phyloP scores from a whole-genome alignment of 2,113 vertebrate genomes.

The Rhinolophus ferrumequinum region DNA sequence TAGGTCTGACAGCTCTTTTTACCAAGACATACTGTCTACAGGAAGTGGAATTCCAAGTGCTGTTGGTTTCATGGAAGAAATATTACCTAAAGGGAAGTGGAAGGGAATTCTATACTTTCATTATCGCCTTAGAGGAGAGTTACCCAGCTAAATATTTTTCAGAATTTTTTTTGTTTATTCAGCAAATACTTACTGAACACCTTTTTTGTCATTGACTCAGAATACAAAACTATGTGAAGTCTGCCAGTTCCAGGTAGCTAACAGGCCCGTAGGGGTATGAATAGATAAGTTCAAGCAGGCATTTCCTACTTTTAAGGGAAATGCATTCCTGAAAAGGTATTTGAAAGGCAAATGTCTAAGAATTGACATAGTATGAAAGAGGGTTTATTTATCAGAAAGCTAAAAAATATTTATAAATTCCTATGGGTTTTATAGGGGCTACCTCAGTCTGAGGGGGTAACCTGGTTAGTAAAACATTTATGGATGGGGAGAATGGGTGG shows the following conservation, averaged over 20 bases:
- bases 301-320: background rate
- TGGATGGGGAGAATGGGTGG: background rate
- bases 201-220: background rate
- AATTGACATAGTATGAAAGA: background rate
- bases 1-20: constrained; percentile 34
- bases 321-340: background rate
- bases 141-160: background rate
- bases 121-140: background rate
- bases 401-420: constrained; percentile 33
- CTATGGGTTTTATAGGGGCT: background rate
- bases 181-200: background rate
- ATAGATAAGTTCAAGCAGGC: background rate
- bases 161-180: background rate
- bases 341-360: background rate
- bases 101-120: constrained; percentile 12
- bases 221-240: background rate
- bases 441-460: background rate
- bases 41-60: constrained; percentile 7
- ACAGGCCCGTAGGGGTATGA: background rate
- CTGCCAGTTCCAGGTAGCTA: background rate
- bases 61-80: background rate
- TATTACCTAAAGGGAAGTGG: background rate
- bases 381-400: constrained; percentile 8
- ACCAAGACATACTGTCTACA: background rate
- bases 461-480: background rate